Evolutionary conservation across 1,140 invertebrate genomes (phyloP).

Genomic region (Metaphire vulgaris): DNA sequence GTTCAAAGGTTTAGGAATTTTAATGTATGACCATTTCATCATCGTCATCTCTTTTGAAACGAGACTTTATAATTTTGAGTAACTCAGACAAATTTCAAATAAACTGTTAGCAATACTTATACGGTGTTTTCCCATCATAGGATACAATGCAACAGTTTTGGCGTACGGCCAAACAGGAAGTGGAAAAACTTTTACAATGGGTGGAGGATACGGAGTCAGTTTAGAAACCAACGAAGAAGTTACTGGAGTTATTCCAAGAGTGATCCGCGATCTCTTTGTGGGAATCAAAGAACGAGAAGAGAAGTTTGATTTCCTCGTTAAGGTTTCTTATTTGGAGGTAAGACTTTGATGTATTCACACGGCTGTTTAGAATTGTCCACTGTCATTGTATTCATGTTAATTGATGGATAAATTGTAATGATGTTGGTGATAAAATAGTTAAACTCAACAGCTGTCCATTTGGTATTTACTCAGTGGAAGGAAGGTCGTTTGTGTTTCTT

Average conservation of each 20-base stretch:
- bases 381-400: neutral
- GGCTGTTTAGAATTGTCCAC: neutral
- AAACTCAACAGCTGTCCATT: too few relatives aligned
- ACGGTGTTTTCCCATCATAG: constrained; percentile 32
- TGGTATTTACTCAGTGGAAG: too few relatives aligned
- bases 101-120: too few relatives aligned
- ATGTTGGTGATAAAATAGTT: too few relatives aligned
- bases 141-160: constrained; percentile 50
- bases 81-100: too few relatives aligned
- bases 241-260: constrained; percentile 74
- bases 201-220: constrained; percentile 57
- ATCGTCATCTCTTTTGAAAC: neutral
- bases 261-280: constrained; percentile 73
- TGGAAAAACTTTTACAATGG: constrained; percentile 89
- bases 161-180: constrained; percentile 92
- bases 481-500: too few relatives aligned
- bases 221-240: constrained; percentile 54
- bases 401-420: too few relatives aligned
- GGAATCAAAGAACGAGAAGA: constrained; percentile 64
- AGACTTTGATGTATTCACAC: constrained; percentile 7
- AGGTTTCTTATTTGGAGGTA: constrained; percentile 60
- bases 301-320: constrained; percentile 63
- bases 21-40: neutral
- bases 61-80: too few relatives aligned
- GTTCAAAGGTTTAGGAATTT: constrained; percentile 60